These are phyloP conservation scores for Microplitis manilae DNA, from an alignment of 2,888 invertebrate genomes.

Conservation along the genomic window DNA sequence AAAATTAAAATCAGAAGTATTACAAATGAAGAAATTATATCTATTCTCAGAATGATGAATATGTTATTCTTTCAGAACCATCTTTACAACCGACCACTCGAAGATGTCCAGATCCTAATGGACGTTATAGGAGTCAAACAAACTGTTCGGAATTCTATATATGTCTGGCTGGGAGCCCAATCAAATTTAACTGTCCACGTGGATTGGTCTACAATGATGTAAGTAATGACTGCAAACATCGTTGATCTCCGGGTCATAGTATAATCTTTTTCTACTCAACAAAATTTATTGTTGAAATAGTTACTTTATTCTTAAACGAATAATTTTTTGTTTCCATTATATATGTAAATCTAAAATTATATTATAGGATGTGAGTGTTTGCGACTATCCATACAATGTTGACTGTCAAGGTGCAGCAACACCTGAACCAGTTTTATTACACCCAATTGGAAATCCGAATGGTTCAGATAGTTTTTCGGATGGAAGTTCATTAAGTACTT, in stretches of 20 bases:
- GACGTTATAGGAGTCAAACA: constrained; percentile 76
- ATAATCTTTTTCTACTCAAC: not conserved
- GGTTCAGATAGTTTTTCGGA: not conserved
- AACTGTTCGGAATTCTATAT: constrained; percentile 80
- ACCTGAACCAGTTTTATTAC: constrained; percentile 49
- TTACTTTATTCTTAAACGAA: too few species aligned
- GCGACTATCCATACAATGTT: constrained; percentile 77
- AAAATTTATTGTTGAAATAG: too few species aligned
- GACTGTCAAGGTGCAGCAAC: constrained; percentile 73
- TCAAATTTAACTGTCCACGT: constrained; percentile 78
- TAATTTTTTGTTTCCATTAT: too few species aligned
- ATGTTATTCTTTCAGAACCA: constrained; percentile 57
- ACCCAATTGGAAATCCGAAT: constrained; percentile 48
- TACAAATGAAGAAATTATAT: too few species aligned
- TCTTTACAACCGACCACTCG: constrained; percentile 60
- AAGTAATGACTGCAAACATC: constrained; percentile 56
- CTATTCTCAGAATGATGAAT: too few species aligned
- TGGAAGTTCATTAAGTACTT: constrained; percentile 17
- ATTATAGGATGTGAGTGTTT: constrained; percentile 76
- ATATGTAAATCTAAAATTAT: not conserved
- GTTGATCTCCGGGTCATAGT: constrained; percentile 10
- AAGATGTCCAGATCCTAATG: constrained; percentile 75
- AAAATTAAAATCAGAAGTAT: too few species aligned
- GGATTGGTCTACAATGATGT: constrained; percentile 78
- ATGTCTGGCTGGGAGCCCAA: constrained; percentile 75